These are phyloP conservation scores for Rhyzopertha dominica DNA, from an alignment of 1,140 invertebrate species.

Conservation along the genomic window DNA sequence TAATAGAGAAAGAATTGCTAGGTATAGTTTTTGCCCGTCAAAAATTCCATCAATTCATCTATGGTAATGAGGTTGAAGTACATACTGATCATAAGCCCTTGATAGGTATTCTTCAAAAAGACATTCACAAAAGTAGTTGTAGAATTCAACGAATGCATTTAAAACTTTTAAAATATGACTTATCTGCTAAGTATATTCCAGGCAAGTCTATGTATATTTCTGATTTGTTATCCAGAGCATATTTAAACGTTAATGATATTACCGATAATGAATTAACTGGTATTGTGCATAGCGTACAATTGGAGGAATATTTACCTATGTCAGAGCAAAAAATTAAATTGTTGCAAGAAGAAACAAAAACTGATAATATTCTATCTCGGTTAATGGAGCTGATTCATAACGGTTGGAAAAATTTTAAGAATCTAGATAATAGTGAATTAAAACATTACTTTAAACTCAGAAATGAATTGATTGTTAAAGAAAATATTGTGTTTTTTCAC, in stretches of 20 bases:
- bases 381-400: not conserved
- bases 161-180: conserved; percentile 39
- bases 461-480: conserved; percentile 8
- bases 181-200: conserved; percentile 31
- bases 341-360: conserved; percentile 6
- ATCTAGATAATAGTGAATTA: not conserved
- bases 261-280: conserved; percentile 16
- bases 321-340: too few species aligned
- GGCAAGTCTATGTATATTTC: conserved; percentile 33
- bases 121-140: conserved; percentile 36
- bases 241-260: conserved; percentile 7
- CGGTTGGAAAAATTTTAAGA: conserved; percentile 3
- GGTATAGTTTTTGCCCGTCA: conserved; percentile 28
- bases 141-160: conserved; percentile 46
- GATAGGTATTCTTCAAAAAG: conserved; percentile 41
- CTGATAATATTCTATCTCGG: conserved; percentile 5
- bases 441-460: conserved; percentile 6
- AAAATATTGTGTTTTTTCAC: conserved; percentile 13
- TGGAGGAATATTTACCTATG: conserved; percentile 6
- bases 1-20: conserved; percentile 27
- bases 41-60: conserved; percentile 27
- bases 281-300: conserved; percentile 3
- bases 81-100: conserved; percentile 30
- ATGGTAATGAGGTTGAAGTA: conserved; percentile 19
- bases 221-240: conserved; percentile 35